A percentile compares a stretch with the other conserved stretches of the same genome.
Conservation (phyloP, 2,888 invertebrate species). For the Drosophila nigricruria region DNA sequence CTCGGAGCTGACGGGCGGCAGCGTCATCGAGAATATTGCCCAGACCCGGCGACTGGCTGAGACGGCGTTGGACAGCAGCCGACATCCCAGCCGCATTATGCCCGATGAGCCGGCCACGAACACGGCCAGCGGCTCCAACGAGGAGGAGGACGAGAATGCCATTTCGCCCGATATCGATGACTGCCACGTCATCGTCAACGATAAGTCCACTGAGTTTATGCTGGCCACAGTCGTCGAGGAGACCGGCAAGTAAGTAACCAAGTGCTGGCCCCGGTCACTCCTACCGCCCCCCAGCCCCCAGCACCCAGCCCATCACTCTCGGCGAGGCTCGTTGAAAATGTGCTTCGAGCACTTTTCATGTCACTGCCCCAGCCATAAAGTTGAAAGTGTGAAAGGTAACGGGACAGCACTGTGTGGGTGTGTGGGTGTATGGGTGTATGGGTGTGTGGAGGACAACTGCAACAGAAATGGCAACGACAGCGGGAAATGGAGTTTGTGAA, state of each 20-base stretch:
- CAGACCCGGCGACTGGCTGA: slow-evolving; percentile 93
- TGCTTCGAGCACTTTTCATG: slow-evolving; percentile 8
- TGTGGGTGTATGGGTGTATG: neutral
- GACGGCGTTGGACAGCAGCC: slow-evolving; percentile 88
- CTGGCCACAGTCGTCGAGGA: slow-evolving; percentile 95
- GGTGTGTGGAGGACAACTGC: neutral
- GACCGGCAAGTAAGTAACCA: slow-evolving; percentile 90
- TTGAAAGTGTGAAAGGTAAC: slow-evolving; percentile 22
- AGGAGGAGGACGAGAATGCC: slow-evolving; percentile 91
- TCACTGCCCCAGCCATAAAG: slow-evolving; percentile 26
- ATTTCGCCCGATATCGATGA: slow-evolving; percentile 89
- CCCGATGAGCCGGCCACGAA: slow-evolving; percentile 93
- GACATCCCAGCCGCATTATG: slow-evolving; percentile 86
- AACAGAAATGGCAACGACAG: neutral
- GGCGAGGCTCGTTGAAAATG: neutral
- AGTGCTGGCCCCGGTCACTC: slow-evolving; percentile 11
- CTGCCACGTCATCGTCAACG: slow-evolving; percentile 95
- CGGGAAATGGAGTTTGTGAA: neutral
- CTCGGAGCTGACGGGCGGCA: slow-evolving; percentile 90
- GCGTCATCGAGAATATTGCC: slow-evolving; percentile 95
- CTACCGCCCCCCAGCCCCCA: neutral
- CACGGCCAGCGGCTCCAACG: slow-evolving; percentile 95
- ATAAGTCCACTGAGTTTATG: slow-evolving; percentile 96
- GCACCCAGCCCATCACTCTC: neutral
- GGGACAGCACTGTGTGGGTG: neutral